A percentile compares a stretch with the other conserved stretches of the same genome.
These are phyloP conservation scores for Dicyrtoma fusca DNA, from an alignment of 2,888 invertebrate genomes.

Conservation along the genomic window DNA sequence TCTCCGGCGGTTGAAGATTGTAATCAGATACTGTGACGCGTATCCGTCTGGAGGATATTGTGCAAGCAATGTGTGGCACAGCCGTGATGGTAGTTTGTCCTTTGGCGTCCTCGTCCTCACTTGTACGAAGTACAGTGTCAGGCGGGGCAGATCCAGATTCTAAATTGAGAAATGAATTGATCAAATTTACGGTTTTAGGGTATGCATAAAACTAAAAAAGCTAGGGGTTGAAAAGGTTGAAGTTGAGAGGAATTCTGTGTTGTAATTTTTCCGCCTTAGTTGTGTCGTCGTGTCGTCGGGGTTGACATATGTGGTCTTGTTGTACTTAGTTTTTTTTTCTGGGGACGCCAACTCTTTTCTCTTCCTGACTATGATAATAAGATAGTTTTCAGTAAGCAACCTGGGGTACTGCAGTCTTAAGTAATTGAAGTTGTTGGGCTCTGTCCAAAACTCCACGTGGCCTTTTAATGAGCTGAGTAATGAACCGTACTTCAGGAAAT, in stretches of 20 bases:
- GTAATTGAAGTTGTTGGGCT: conserved; percentile 37
- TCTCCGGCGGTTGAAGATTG: conserved; percentile 14
- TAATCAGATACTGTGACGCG: conserved; percentile 29
- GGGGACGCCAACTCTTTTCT: conserved; percentile 16
- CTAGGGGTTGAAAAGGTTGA: not conserved
- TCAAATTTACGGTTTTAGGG: not conserved
- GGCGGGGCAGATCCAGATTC: not conserved
- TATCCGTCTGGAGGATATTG: conserved; percentile 15
- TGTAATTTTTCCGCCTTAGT: conserved; percentile 5
- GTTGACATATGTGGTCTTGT: conserved; percentile 27
- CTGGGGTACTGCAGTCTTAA: conserved; percentile 1
- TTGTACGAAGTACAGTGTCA: conserved; percentile 2
- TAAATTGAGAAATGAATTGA: conserved; percentile 11
- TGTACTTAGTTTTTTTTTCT: conserved; percentile 1
- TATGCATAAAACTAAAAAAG: not conserved
- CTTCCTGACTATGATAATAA: conserved; percentile 25
- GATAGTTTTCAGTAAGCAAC: conserved; percentile 6
- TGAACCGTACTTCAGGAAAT: conserved; percentile 45
- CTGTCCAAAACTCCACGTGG: conserved; percentile 44
- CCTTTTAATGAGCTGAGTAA: conserved; percentile 55
- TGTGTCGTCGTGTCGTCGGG: conserved; percentile 10
- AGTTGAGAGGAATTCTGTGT: not conserved
- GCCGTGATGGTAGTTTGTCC: not conserved
- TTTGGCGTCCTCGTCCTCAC: not conserved
- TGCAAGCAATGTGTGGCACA: conserved; percentile 21